Base-by-base conservation (phyloP, 2,888 invertebrate species). In the Macropis europaea region DNA sequence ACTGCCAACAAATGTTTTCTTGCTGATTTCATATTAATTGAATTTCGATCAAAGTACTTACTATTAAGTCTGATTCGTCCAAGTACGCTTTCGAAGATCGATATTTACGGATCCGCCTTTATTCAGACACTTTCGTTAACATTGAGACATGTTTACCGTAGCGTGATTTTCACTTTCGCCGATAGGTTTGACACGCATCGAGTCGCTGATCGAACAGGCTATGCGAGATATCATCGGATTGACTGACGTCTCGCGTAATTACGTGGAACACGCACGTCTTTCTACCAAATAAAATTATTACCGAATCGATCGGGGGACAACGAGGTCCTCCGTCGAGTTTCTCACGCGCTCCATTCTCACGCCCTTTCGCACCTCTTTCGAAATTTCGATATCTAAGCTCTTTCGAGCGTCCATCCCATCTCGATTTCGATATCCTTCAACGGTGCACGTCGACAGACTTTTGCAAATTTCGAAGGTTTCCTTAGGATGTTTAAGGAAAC, bases 171-270 rank as follows among this genome's bases (percentile, higher is more conserved):
- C 74, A 54, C 34, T 45, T 52, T 59, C 47, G 17, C n/a, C 32
- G 61, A 45, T 53, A 24, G 40, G 43, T 61, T 30, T n/a, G 15
- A 54, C 40, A 38, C 28, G n/a, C 7, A 17, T 28, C 38, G 28
- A 13, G 48, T 56, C 34, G 28, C 50, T 59, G 50, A 69, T 62
- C 69, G 77, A n/a, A 61, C 67, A 45, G 56, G 54, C 47, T 38
- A 34, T 34, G n/a, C 26, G 36, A 77, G 79, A 80, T 71, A 66
- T 70, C 77, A 79, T 80, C 72, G 56, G 79, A 69, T 70, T 79
- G 79, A 79, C 60, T 75, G 79, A 79, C 79, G 72, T 80, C 48
- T 43, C 54, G 28, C 61, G 63, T 77, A 80, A 80, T 80, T 78
- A 80, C 66, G 53, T 56, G 48, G 62, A 66, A 70, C 61, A 45